These are phyloP conservation scores for Monoplex corrugatus DNA, from an alignment of 2,888 invertebrate species.

Conservation along the genomic window DNA sequence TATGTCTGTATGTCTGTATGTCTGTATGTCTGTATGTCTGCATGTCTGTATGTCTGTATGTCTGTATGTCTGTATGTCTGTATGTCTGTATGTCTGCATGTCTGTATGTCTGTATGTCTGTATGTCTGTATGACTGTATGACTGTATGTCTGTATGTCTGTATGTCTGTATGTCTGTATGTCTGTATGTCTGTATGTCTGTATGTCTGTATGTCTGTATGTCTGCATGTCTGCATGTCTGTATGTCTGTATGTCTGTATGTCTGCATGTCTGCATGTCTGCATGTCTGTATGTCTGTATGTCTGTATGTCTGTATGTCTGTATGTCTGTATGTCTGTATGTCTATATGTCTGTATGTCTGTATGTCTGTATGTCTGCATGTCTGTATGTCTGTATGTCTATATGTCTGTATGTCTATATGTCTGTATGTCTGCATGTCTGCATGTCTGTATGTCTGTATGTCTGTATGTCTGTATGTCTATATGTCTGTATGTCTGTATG, in stretches of 20 bases:
- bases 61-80: not conserved
- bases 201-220: slow-evolving; percentile 25
- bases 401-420: not conserved
- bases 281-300: slow-evolving; percentile 18
- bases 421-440: not conserved
- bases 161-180: not conserved
- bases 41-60: not conserved
- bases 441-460: not conserved
- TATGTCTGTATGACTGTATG: not conserved
- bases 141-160: not conserved
- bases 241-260: slow-evolving; percentile 11
- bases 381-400: slow-evolving; percentile 12
- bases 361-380: not conserved
- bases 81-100: not conserved
- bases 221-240: slow-evolving; percentile 37
- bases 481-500: not conserved
- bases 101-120: not conserved
- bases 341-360: not conserved
- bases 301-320: not conserved
- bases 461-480: not conserved
- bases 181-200: slow-evolving; percentile 24
- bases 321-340: not conserved
- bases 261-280: not conserved
- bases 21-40: not conserved
- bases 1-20: not conserved